phyloP scores from a whole-genome alignment of 2,113 vertebrate species.

The Odocoileus hemionus region DNA sequence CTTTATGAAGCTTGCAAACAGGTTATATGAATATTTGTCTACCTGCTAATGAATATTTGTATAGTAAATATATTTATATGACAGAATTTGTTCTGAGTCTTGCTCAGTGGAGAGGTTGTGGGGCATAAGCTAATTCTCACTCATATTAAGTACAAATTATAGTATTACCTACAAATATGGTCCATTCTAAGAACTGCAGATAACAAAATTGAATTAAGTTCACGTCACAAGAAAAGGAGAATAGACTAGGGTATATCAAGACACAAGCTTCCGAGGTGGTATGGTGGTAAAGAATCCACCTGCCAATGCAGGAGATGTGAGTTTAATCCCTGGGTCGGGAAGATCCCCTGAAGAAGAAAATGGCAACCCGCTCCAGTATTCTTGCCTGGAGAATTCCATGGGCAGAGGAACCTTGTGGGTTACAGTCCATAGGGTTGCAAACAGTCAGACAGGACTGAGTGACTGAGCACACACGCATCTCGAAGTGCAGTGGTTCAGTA shows the following conservation, averaged over 20 bases:
- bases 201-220: not conserved
- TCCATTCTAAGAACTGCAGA: not conserved
- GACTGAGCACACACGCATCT: not conserved
- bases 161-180: not conserved
- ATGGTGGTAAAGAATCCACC: not conserved
- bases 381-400: not conserved
- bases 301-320: not conserved
- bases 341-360: not conserved
- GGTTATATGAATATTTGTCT: not conserved
- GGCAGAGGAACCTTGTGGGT: not conserved
- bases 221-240: not conserved
- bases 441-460: not conserved
- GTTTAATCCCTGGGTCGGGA: not conserved
- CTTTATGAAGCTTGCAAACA: not conserved
- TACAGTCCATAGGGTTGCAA: not conserved
- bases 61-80: not conserved
- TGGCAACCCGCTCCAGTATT: not conserved
- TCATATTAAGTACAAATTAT: not conserved
- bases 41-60: not conserved
- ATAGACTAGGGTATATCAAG: not conserved
- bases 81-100: not conserved
- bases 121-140: not conserved
- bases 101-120: not conserved
- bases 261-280: rapidly evolving
- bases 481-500: not conserved